Conservation (phyloP, 1,140 invertebrate genomes). For the Bombus ignitus region DNA sequence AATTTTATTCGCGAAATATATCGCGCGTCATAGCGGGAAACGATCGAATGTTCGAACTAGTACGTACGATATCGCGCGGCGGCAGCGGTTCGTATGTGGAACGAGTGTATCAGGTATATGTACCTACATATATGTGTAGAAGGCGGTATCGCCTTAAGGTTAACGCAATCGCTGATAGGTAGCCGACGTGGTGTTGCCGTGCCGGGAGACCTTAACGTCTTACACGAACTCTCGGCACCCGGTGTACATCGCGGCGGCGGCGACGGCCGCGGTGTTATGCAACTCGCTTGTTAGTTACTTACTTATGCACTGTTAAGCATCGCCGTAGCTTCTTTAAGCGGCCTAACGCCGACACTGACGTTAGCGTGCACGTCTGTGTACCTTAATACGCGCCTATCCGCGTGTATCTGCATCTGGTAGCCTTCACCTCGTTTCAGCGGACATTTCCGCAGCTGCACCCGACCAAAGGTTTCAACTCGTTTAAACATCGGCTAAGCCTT, state of each 20-base stretch:
- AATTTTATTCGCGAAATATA: not conserved
- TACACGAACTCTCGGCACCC: slow-evolving; percentile 45
- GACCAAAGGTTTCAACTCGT: slow-evolving; percentile 43
- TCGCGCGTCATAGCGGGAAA: slow-evolving; percentile 5
- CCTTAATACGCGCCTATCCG: slow-evolving; percentile 19
- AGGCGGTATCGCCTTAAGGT: slow-evolving; percentile 57
- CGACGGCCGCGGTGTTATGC: slow-evolving; percentile 61
- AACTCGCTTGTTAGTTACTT: slow-evolving; percentile 60
- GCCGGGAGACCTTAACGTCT: slow-evolving; percentile 57
- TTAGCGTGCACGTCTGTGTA: not conserved
- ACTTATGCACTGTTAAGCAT: slow-evolving; percentile 66
- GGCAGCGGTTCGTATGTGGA: slow-evolving; percentile 19
- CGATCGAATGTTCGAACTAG: slow-evolving; percentile 33
- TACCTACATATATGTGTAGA: not conserved
- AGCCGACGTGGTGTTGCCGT: slow-evolving; percentile 32
- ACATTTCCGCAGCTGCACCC: slow-evolving; percentile 76
- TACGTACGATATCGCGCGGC: slow-evolving; percentile 42
- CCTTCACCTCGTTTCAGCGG: slow-evolving; percentile 81
- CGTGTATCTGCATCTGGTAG: slow-evolving; percentile 68
- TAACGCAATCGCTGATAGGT: slow-evolving; percentile 62
- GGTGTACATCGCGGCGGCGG: slow-evolving; percentile 53
- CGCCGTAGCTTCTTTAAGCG: slow-evolving; percentile 59
- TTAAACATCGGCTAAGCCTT: slow-evolving; percentile 40
- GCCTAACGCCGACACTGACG: slow-evolving; percentile 40
- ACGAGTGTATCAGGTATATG: slow-evolving; percentile 31